A percentile compares a stretch with the other conserved stretches of the same genome.
These are phyloP conservation scores for Danaus chrysippus DNA, from an alignment of 2,888 invertebrate genomes.

Conservation along the genomic window DNA sequence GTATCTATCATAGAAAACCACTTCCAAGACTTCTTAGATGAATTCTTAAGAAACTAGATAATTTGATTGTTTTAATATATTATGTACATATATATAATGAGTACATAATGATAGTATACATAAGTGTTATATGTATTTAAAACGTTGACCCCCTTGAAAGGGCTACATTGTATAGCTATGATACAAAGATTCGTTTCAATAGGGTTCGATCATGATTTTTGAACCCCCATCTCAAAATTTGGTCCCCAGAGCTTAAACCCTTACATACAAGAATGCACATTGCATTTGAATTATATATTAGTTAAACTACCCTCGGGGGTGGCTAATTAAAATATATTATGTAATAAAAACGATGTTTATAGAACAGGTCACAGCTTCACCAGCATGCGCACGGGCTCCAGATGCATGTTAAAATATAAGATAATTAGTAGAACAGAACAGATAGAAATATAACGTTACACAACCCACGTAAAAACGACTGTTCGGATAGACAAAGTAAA, in stretches of 20 bases:
- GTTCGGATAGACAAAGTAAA: conserved; percentile 45
- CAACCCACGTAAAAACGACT: conserved; percentile 32
- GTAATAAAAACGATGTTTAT: background rate
- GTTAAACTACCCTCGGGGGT: conserved; percentile 53
- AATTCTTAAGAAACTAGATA: conserved; percentile 17
- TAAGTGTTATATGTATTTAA: too few relatives aligned
- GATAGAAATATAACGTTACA: conserved; percentile 35
- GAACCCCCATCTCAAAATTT: conserved; percentile 60
- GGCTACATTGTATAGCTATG: conserved; percentile 13
- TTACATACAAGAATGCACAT: conserved; percentile 55
- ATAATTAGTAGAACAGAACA: conserved; percentile 32
- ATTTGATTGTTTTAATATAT: conserved; percentile 14
- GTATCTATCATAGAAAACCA: conserved; percentile 10
- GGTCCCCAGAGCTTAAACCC: conserved; percentile 63
- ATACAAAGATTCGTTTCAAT: conserved; percentile 37
- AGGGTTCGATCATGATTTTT: conserved; percentile 58
- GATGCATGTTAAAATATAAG: too few relatives aligned
- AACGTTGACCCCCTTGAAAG: conserved; percentile 3
- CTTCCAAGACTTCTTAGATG: conserved; percentile 11
- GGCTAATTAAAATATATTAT: conserved; percentile 27
- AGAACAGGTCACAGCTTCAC: background rate
- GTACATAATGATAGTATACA: too few relatives aligned
- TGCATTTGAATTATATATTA: conserved; percentile 59
- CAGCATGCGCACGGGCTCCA: too few relatives aligned
- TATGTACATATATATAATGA: conserved; percentile 3